Evolutionary conservation across 2,888 invertebrate genomes (phyloP).

Genomic region (Agrilus cyanescens): DNA sequence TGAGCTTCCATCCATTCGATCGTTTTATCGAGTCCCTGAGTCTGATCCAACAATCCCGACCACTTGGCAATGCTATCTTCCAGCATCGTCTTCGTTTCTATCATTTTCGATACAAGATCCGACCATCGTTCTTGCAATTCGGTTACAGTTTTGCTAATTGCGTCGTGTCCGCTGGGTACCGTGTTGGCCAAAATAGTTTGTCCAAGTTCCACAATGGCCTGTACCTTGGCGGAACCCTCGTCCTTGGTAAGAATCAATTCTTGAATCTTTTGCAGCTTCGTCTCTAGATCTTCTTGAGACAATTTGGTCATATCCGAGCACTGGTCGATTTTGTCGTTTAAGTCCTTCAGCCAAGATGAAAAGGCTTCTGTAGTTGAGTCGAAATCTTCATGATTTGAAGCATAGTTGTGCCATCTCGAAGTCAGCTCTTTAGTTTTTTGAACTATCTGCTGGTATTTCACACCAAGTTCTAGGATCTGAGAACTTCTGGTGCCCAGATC

Average conservation of each 20-base stretch:
- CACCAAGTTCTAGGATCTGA: slow-evolving; percentile 80
- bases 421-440: slow-evolving; percentile 86
- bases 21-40: slow-evolving; percentile 72
- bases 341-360: slow-evolving; percentile 70
- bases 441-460: slow-evolving; percentile 82
- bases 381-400: slow-evolving; percentile 77
- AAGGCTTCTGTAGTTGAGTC: slow-evolving; percentile 70
- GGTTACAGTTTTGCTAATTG: slow-evolving; percentile 72
- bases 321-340: slow-evolving; percentile 73
- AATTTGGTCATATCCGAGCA: slow-evolving; percentile 73
- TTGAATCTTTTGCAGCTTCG: slow-evolving; percentile 72
- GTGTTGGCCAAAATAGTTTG: slow-evolving; percentile 87
- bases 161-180: slow-evolving; percentile 74
- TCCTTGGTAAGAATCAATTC: slow-evolving; percentile 85
- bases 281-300: slow-evolving; percentile 76
- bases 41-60: slow-evolving; percentile 82
- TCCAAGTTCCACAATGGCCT: slow-evolving; percentile 79
- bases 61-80: slow-evolving; percentile 86
- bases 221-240: slow-evolving; percentile 80
- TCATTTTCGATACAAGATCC: slow-evolving; percentile 71
- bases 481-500: slow-evolving; percentile 63
- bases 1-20: slow-evolving; percentile 67
- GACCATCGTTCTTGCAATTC: slow-evolving; percentile 88
- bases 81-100: slow-evolving; percentile 76
- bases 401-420: slow-evolving; percentile 86